Evolutionary conservation across 2,113 vertebrate species (phyloP), one percentile per base, ranked within the genome.

Genomic region (Eolophus roseicapilla): DNA sequence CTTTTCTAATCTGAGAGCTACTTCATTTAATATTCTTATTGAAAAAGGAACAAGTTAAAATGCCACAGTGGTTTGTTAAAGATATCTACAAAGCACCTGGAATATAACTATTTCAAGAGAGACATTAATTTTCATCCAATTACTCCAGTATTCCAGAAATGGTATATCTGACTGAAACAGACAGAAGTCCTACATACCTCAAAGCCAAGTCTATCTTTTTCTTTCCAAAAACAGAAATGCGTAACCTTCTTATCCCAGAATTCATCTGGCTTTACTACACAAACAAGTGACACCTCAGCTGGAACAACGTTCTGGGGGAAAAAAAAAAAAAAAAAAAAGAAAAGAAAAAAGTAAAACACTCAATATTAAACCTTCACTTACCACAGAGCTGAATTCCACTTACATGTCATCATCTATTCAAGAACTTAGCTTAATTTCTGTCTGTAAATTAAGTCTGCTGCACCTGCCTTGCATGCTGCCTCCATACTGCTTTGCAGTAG

Each of bases 231-330:
- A 94, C 99, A 99, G 97, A 99, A 99, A 95, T 99, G 99, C 4
- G 99, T 99, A 96, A 99, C 99, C 96, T 99, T 99, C 98, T 99
- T 99, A 97, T 99, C 99, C 99, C 99, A 99, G 92, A 99, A 99
- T 96, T 99, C 99, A 97, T 99, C 99, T 24, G 99, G 99, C 92
- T 99, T 99, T 94, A 99, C 99, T 93, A 99, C 99, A 95, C 99
- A 99, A 95, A 99, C 99, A 95, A 99, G 98, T 31, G 99, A 99
- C 63, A 99, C 99, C 82, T 99, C 99, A 27, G 99, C 99, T 47
- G 99, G 99, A 97, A 99, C 99, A 95, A 99, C 99, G 18, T 99
- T 99, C 99, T 99, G 93, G 28, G 96, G 96, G 95, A 95, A 41
- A 41, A 41, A 96, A 96, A 95, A 95, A 96, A 96, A 95, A 95